These are phyloP conservation scores for Schizopygopsis pylzovi DNA, from an alignment of 2,797 vertebrate genomes.

Conservation along the genomic window DNA sequence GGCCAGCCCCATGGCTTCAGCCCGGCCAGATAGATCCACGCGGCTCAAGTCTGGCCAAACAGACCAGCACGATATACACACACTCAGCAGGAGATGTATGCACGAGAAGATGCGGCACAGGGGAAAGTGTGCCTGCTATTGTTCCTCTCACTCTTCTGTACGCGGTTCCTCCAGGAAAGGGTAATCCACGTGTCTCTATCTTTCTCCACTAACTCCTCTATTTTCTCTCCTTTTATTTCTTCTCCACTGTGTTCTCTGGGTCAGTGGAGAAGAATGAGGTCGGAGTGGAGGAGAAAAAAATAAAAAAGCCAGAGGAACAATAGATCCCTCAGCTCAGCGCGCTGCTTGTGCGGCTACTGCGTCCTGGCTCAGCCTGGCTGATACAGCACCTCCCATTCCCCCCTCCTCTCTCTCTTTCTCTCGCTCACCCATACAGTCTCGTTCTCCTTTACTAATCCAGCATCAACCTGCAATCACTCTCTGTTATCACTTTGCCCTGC, in stretches of 20 bases:
- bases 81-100: constrained; percentile 29
- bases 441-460: constrained; percentile 37
- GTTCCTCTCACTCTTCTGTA: constrained; percentile 54
- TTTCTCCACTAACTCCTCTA: constrained; percentile 19
- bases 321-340: constrained; percentile 77
- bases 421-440: constrained; percentile 25
- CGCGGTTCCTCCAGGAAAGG: constrained; percentile 52
- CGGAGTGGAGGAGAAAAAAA: background rate
- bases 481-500: constrained; percentile 34
- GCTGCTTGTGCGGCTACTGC: constrained; percentile 69
- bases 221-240: constrained; percentile 36
- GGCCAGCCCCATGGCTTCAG: constrained; percentile 79
- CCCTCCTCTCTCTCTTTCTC: constrained; percentile 51
- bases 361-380: constrained; percentile 67
- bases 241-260: constrained; percentile 64
- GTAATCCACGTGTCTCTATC: constrained; percentile 54
- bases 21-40: constrained; percentile 69
- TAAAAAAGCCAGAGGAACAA: constrained; percentile 87
- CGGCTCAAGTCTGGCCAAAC: constrained; percentile 46
- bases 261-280: constrained; percentile 58
- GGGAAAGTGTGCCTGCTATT: constrained; percentile 59
- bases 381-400: constrained; percentile 70
- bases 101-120: constrained; percentile 31
- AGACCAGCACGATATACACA: constrained; percentile 22
- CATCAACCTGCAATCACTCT: constrained; percentile 40